Evolutionary conservation across 92 coral and sea anemone genomes (phyloP).

Genomic region (Actinostola sp.): DNA sequence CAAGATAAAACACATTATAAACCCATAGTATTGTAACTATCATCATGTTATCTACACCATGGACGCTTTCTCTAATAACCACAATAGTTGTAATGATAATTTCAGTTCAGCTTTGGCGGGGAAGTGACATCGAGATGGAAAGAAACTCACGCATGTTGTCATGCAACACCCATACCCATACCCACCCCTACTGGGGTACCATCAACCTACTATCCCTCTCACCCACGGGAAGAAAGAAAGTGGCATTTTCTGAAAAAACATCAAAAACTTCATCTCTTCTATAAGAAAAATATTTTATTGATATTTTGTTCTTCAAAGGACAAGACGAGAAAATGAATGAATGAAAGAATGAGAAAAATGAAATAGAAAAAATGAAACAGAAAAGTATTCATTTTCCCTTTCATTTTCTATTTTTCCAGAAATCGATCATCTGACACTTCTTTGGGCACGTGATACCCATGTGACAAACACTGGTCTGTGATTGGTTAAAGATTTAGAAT

Average conservation of each 20-base stretch:
- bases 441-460: conserved; percentile 34
- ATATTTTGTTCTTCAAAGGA: too few relatives aligned
- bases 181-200: conserved; percentile 14
- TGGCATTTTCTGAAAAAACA: too few relatives aligned
- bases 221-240: too few relatives aligned
- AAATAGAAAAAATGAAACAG: too few relatives aligned
- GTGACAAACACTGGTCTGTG: conserved; percentile 11
- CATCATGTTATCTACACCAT: not conserved
- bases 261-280: too few relatives aligned
- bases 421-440: too few relatives aligned
- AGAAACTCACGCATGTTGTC: conserved; percentile 26
- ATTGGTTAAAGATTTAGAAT: conserved; percentile 29
- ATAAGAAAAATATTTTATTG: too few relatives aligned
- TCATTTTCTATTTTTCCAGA: not conserved
- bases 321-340: too few relatives aligned
- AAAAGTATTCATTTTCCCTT: too few relatives aligned
- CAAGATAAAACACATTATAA: not conserved
- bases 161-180: not conserved
- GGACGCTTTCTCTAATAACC: conserved; percentile 13
- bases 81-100: conserved; percentile 8
- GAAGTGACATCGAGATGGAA: not conserved
- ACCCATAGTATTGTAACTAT: conserved; percentile 3
- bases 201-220: too few relatives aligned
- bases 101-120: conserved; percentile 1
- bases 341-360: too few relatives aligned